Evolutionary conservation across 2,113 vertebrate species (phyloP).

Genomic region (Vimba vimba): DNA sequence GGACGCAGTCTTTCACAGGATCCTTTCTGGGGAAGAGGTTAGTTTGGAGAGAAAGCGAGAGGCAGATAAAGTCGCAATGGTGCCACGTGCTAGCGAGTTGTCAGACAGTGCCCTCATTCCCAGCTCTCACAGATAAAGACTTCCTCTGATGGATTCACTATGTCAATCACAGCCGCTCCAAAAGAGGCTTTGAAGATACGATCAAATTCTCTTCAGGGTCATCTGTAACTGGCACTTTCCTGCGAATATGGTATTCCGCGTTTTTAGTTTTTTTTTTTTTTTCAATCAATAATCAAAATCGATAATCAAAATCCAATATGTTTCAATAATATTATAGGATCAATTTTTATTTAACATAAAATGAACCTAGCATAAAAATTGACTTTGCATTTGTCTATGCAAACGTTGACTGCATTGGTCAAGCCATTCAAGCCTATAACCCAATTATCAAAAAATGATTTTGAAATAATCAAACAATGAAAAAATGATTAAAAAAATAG

Average conservation of each 20-base stretch:
- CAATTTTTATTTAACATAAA: neutral
- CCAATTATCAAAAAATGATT: too few species aligned
- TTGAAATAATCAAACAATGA: too few species aligned
- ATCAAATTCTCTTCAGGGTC: slow-evolving; percentile 45
- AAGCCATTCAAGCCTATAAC: too few species aligned
- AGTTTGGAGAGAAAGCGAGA: neutral
- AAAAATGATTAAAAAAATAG: too few species aligned
- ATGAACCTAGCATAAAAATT: neutral
- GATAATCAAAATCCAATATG: neutral
- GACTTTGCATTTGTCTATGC: neutral
- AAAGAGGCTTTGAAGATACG: slow-evolving; percentile 53
- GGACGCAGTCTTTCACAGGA: neutral
- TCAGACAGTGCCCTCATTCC: slow-evolving; percentile 41
- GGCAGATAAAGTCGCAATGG: neutral
- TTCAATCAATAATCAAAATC: too few species aligned
- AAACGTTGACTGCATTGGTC: neutral
- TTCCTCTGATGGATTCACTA: slow-evolving; percentile 55
- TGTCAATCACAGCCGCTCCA: slow-evolving; percentile 40
- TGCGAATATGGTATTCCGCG: neutral
- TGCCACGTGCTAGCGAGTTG: slow-evolving; percentile 10
- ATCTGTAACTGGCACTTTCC: neutral
- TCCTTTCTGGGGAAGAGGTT: slow-evolving; percentile 38
- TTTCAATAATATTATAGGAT: neutral
- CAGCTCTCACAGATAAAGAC: slow-evolving; percentile 43
- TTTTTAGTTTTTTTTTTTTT: neutral